Evolutionary conservation across 2,888 invertebrate species (phyloP), one percentile per base, ranked within the genome.

Genomic region (Amphiduros pacificus): DNA sequence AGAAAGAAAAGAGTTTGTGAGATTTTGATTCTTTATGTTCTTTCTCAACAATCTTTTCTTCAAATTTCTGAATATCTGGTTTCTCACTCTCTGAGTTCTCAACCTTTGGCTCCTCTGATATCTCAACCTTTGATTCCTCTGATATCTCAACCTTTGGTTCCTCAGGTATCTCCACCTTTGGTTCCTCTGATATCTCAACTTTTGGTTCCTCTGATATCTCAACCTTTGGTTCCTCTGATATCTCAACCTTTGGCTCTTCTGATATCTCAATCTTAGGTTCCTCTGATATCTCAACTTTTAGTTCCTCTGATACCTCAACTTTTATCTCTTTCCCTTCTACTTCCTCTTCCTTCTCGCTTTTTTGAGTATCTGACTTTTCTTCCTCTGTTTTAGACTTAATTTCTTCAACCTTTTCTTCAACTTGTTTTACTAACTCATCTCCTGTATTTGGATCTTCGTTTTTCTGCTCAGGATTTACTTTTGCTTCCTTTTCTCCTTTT

Each of bases 251-350:
- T 20, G 22, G 6, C 22, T 44, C 44, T 44, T 44, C 44, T 4
- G n/a, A n/a, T 20, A 44, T 11, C 5, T 44, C 44, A n/a, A 22
- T 22, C 44, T 44, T 44, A 4, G 44, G 44, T 44, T 44, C 22
- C 44, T 44, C 22, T n/a, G 6, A 17, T 20, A 44, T 6, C 44
- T 22, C 6, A 5, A 44, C 20, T 44, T 44, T 22, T 20, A 17
- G n/a, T 22, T 44, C 44, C 44, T 44, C 44, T n/a, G n/a, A n/a
- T n/a, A 44, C n/a, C 22, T 44, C 44, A 44, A n/a, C 44, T 44
- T 44, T 22, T 9, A 44, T 22, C 22, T 44, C 44, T 22, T 44
- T 22, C 5, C 44, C 44, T 6, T 9, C n/a, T 44, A 20, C 44
- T 11, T 20, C 44, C 22, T 44, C 22, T 4, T n/a, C 20, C n/a